Evolutionary conservation across 2,797 vertebrate genomes (phyloP).

Genomic region (Notolepis coatsorum): DNA sequence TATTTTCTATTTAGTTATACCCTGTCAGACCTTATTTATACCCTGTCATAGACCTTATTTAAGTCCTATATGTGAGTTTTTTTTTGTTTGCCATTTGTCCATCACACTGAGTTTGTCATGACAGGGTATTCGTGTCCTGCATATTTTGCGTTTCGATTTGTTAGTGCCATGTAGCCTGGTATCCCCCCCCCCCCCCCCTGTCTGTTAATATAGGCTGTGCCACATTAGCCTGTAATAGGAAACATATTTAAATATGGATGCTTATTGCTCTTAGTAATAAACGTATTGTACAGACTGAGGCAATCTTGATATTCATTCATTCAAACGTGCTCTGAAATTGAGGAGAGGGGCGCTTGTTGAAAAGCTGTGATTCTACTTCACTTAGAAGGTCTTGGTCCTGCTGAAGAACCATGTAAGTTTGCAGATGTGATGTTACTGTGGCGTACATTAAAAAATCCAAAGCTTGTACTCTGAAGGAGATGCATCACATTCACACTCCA

Average conservation of each 20-base stretch:
- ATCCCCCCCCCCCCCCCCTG: slow-evolving; percentile 63
- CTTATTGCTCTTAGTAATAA: slow-evolving; percentile 89
- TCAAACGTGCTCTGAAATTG: no score
- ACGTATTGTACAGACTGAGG: slow-evolving; percentile 82
- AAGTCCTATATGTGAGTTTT: slow-evolving; percentile 6
- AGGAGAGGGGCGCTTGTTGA: no score
- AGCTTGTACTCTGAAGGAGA: no score
- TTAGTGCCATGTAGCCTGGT: slow-evolving; percentile 79
- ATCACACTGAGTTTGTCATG: slow-evolving; percentile 27
- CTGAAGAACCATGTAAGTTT: no score
- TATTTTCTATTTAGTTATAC: neutral
- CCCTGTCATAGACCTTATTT: slow-evolving; percentile 17
- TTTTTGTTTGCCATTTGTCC: slow-evolving; percentile 22
- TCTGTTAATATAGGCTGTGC: slow-evolving; percentile 80
- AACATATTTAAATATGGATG: slow-evolving; percentile 81
- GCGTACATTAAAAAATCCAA: no score
- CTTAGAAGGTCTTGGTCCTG: no score
- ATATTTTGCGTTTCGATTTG: slow-evolving; percentile 72
- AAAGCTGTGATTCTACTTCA: no score
- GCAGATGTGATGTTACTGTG: no score
- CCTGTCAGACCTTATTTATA: neutral
- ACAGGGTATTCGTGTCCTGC: slow-evolving; percentile 19
- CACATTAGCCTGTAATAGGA: slow-evolving; percentile 84
- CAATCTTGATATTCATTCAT: no score
- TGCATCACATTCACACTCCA: no score